Evolutionary conservation across 2,113 vertebrate genomes (phyloP), one percentile per base, ranked within the genome.

Genomic region (Pangasianodon hypophthalmus): DNA sequence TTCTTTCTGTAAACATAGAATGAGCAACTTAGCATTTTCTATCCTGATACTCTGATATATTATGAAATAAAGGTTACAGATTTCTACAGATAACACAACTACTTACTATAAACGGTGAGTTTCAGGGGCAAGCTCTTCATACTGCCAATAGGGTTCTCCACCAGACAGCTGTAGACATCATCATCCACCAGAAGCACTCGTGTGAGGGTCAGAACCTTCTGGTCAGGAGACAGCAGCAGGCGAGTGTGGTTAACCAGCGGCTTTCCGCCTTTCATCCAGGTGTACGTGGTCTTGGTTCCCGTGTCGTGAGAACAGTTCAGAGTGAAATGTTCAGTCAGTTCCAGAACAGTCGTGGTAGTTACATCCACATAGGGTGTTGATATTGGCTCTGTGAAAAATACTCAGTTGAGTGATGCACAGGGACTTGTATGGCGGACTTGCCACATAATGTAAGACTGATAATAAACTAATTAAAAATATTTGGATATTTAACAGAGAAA

Each of bases 101-200:
- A 92, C 98, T 96, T 94, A 99, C 98, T 96, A 94, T 99, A 99
- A 48, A 99, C 98, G 0, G 97, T 99, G 92, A 99, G 95, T 93
- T 97, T 97, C 92, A 99, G 88, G 0, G 98, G 97, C 77, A 94
- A 24, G 41, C 98, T 99, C 26, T 95, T 97, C 87, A 96, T 94
- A 0, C 95, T 97, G 92, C 98, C 97, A 84, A 99, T 97, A 10
- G 97, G 97, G 87, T 99, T 99, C 92, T 98, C 97, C 90, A 98
- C 98, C 37, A 95, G 52, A 58, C 98, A 99, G 80, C 94, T 97
- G 94, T 99, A 99, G 86, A 98, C 86, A 0, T 98, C 98, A 0
- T 99, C 98, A 0, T 99, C 98, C 0, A 95, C 95, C 97, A 98
- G 97, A 88, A 97, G 92, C 87, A 99, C 97, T 0, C 97, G 95